Conservation (phyloP, 1,140 invertebrate genomes). For the Aradophagus sp. region DNA sequence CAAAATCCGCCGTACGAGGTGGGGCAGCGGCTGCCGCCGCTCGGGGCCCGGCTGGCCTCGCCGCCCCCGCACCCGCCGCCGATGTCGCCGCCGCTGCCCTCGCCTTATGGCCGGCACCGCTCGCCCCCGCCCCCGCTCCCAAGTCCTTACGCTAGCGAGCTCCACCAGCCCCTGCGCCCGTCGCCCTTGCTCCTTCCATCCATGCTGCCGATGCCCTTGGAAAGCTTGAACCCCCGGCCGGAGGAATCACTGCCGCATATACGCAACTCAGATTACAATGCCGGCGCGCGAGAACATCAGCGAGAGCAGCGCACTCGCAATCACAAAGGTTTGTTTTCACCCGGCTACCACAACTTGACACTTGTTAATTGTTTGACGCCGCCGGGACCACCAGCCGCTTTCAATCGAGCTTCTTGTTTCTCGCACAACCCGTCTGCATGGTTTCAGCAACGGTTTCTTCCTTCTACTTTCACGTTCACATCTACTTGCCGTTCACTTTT, state of each 20-base stretch:
- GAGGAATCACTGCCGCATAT: constrained; percentile 63
- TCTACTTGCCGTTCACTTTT: too few species aligned
- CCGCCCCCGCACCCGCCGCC: constrained; percentile 72
- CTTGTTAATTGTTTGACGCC: constrained; percentile 27
- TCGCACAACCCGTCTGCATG: too few species aligned
- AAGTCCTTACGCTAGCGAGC: constrained; percentile 63
- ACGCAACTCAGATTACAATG: constrained; percentile 64
- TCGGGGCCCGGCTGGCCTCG: constrained; percentile 79
- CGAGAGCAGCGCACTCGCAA: constrained; percentile 66
- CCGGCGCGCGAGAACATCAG: constrained; percentile 53
- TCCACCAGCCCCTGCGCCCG: constrained; percentile 49
- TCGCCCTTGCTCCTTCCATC: constrained; percentile 53
- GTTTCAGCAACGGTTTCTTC: too few species aligned
- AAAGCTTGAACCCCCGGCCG: constrained; percentile 59
- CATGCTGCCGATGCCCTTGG: constrained; percentile 58
- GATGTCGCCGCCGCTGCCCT: constrained; percentile 63
- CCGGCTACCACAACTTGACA: constrained; percentile 26
- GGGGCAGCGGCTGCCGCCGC: constrained; percentile 78
- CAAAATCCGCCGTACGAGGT: constrained; percentile 71
- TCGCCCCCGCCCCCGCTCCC: constrained; percentile 50
- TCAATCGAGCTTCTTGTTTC: too few species aligned
- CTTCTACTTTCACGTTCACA: too few species aligned
- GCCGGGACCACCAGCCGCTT: too few species aligned
- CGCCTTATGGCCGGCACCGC: constrained; percentile 57
- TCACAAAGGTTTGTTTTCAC: constrained; percentile 71